Evolutionary conservation across 2,797 vertebrate genomes (phyloP).

Genomic region (Heteromormyrus szaboi): DNA sequence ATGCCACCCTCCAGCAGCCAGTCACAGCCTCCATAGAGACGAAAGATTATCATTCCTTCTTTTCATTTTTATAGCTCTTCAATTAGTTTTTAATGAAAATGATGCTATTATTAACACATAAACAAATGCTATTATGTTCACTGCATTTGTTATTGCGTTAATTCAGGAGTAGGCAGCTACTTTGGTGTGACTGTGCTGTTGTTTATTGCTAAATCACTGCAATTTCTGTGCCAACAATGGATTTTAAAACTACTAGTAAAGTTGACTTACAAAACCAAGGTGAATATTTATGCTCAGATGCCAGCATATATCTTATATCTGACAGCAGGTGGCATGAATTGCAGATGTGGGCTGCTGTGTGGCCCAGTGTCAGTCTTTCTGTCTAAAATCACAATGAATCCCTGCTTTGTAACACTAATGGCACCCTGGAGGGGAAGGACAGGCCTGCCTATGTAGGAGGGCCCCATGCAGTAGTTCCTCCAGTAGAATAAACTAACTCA

Average conservation of each 20-base stretch:
- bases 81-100: background rate
- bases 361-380: background rate
- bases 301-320: background rate
- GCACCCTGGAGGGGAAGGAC: background rate
- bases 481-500: background rate
- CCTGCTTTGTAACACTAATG: constrained; percentile 14
- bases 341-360: background rate
- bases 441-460: background rate
- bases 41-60: background rate
- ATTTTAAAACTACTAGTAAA: background rate
- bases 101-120: background rate
- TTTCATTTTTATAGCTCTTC: background rate
- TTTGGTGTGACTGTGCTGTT: background rate
- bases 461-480: constrained; percentile 10
- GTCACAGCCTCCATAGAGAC: background rate
- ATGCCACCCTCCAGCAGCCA: background rate
- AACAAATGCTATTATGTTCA: background rate
- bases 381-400: constrained; percentile 28
- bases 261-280: background rate
- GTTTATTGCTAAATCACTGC: no score
- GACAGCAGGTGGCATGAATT: background rate
- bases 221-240: background rate
- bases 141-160: background rate
- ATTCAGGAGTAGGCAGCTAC: background rate
- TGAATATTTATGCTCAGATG: background rate